Evolutionary conservation across 2,113 vertebrate species (phyloP).

Genomic region (Callionymus lyra): DNA sequence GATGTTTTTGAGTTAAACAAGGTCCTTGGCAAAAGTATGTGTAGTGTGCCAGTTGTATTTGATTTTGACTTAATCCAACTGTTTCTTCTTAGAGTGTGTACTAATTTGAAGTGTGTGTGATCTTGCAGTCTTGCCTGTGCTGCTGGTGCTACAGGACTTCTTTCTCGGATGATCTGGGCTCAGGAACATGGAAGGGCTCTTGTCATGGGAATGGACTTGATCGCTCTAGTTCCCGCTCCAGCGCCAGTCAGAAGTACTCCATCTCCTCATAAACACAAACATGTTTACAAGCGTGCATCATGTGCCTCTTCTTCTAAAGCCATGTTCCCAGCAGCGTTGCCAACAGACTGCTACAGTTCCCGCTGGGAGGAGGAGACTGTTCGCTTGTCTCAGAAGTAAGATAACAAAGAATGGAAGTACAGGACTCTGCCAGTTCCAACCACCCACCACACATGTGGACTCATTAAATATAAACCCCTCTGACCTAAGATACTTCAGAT

Average conservation of each 20-base stretch:
- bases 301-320: conserved; percentile 8
- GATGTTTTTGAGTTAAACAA: no score
- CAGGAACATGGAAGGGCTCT: conserved; percentile 76
- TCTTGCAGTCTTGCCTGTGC: conserved; percentile 80
- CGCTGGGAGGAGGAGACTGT: conserved; percentile 3
- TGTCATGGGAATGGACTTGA: conserved; percentile 76
- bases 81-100: no score
- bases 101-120: conserved; percentile 10
- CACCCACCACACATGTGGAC: no score
- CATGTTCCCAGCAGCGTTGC: conserved; percentile 9
- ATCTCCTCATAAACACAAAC: conserved; percentile 67
- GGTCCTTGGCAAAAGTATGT: no score
- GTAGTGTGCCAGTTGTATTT: no score
- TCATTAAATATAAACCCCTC: no score
- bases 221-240: conserved; percentile 75
- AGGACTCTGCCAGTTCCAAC: conserved; percentile 9
- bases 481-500: no score
- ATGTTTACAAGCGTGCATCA: not conserved
- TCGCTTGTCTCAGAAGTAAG: not conserved
- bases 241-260: conserved; percentile 75
- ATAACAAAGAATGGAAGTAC: conserved; percentile 8
- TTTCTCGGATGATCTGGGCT: conserved; percentile 69
- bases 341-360: conserved; percentile 4
- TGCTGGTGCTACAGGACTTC: conserved; percentile 81
- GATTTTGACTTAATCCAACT: no score